A percentile compares a stretch with the other conserved stretches of the same genome.
Conservation (phyloP, 2,888 invertebrate species). For the Metallyticus violacea region DNA sequence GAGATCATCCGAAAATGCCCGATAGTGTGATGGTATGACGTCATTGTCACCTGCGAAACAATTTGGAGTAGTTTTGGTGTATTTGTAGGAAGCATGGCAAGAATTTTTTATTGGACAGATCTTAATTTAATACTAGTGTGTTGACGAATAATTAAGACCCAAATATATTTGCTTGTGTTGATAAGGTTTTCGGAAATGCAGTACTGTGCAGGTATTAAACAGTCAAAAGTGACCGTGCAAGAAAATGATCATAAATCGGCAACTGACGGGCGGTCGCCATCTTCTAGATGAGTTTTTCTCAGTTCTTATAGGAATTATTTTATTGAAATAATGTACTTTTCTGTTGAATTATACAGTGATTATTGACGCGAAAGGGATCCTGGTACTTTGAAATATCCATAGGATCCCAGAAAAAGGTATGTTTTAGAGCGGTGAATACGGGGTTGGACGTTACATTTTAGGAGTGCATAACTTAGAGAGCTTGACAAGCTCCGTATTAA, state of each 20-base stretch:
- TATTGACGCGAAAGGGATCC: conserved; percentile 22
- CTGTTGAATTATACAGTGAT: conserved; percentile 21
- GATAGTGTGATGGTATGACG: conserved; percentile 36
- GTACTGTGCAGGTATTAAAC: conserved; percentile 2
- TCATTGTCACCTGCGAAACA: conserved; percentile 32
- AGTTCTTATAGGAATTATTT: conserved; percentile 40
- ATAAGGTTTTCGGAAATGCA: conserved; percentile 9
- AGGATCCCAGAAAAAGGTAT: conserved; percentile 32
- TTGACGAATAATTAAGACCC: background rate
- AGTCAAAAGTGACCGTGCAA: conserved; percentile 28
- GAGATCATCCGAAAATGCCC: conserved; percentile 36
- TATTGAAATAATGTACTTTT: conserved; percentile 30
- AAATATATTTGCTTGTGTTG: background rate
- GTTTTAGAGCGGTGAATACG: conserved; percentile 11
- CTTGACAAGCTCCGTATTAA: conserved; percentile 12
- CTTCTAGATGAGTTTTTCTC: conserved; percentile 55
- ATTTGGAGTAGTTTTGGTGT: conserved; percentile 29
- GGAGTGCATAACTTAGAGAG: conserved; percentile 19
- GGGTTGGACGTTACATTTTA: conserved; percentile 20
- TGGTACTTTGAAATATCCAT: conserved; percentile 22
- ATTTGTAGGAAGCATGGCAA: conserved; percentile 29
- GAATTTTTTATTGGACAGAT: conserved; percentile 17
- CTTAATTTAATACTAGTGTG: background rate
- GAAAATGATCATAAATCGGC: conserved; percentile 40
- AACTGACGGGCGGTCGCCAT: conserved; percentile 55